Conservation (phyloP, 2,888 invertebrate species). For the Sminthurides aquaticus region DNA sequence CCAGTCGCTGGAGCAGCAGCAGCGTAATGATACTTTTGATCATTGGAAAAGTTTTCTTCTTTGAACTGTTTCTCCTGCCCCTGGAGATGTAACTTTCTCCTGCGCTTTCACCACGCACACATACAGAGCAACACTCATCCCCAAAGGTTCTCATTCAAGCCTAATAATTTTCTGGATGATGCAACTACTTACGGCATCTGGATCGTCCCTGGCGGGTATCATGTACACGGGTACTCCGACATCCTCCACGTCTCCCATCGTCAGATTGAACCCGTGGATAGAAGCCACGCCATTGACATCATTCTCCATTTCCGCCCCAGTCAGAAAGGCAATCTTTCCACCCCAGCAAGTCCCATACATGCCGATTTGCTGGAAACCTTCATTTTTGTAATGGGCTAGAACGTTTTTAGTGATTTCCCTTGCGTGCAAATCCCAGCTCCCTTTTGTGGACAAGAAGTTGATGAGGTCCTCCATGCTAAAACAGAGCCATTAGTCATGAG, state of each 20-base stretch:
- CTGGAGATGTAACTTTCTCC: too few relatives aligned
- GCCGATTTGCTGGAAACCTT: constrained; percentile 24
- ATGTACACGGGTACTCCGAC: constrained; percentile 23
- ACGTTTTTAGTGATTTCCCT: constrained; percentile 25
- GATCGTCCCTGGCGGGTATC: constrained; percentile 27
- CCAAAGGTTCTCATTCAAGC: too few relatives aligned
- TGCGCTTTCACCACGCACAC: too few relatives aligned
- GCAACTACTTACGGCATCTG: constrained; percentile 24
- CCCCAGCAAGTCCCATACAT: constrained; percentile 36
- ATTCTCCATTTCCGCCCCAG: constrained; percentile 16
- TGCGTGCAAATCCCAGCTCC: constrained; percentile 26
- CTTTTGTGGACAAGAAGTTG: constrained; percentile 23
- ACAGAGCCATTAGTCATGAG: too few relatives aligned
- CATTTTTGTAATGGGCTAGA: constrained; percentile 28
- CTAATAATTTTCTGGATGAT: too few relatives aligned
- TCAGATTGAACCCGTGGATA: constrained; percentile 25
- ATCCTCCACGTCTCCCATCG: constrained; percentile 15
- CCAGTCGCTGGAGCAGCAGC: too few relatives aligned
- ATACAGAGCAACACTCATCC: too few relatives aligned
- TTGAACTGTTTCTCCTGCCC: too few relatives aligned
- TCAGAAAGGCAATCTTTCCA: constrained; percentile 29
- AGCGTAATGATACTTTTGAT: too few relatives aligned
- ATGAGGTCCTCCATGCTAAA: constrained; percentile 24
- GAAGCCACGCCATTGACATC: constrained; percentile 26
- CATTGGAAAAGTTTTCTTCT: too few relatives aligned